A percentile compares a stretch with the other conserved stretches of the same genome.
Conservation (phyloP, 2,113 vertebrate genomes). For the Aplodontia rufa region DNA sequence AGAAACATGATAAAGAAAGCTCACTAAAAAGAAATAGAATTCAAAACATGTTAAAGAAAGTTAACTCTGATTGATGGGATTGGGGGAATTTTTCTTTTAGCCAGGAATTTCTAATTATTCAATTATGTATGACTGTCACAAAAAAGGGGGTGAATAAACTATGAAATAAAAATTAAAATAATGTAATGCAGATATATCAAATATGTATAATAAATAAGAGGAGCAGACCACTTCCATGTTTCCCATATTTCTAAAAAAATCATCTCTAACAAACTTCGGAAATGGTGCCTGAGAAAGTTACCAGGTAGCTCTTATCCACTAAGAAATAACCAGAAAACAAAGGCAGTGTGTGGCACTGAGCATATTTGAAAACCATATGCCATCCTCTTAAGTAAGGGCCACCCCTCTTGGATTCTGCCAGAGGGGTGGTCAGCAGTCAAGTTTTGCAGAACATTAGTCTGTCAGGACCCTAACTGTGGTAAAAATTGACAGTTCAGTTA, state of each 20-base stretch:
- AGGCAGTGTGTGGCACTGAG: not conserved
- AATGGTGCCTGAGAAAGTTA: not conserved
- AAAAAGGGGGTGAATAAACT: constrained; percentile 7
- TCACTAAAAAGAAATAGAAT: not conserved
- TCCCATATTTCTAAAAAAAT: not conserved
- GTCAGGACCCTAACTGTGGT: not conserved
- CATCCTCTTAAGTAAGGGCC: not conserved
- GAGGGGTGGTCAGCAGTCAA: not conserved
- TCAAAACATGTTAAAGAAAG: not conserved
- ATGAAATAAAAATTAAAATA: constrained; percentile 21
- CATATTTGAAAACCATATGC: constrained; percentile 2
- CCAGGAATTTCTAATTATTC: constrained; percentile 38
- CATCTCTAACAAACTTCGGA: not conserved
- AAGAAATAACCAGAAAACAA: constrained; percentile 49
- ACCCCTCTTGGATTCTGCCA: not conserved
- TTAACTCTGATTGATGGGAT: not conserved
- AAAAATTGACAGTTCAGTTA: constrained; percentile 11
- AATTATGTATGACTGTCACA: not conserved
- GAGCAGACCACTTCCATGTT: not conserved
- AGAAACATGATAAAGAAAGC: constrained; percentile 19
- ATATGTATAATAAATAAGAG: not conserved
- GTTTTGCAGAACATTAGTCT: not conserved
- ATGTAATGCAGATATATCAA: not conserved
- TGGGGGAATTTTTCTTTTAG: not conserved
- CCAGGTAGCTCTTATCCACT: not conserved